Evolutionary conservation across 1,140 invertebrate species (phyloP).

Genomic region (Drosophila sproati): DNA sequence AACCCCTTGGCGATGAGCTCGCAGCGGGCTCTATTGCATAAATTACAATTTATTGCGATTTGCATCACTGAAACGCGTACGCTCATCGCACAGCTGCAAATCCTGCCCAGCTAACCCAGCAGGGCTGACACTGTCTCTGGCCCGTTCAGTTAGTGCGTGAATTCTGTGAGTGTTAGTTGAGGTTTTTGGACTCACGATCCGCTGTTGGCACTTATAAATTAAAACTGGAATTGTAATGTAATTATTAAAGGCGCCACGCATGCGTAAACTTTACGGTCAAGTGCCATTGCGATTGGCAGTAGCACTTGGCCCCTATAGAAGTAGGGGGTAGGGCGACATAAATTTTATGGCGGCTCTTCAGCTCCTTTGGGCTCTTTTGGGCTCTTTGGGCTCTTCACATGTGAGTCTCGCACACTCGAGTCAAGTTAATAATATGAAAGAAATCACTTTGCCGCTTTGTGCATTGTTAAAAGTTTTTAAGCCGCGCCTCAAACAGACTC

Average conservation of each 20-base stretch:
- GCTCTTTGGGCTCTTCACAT: conserved; percentile 54
- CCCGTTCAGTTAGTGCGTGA: conserved; percentile 70
- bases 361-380: conserved; percentile 2
- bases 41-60: conserved; percentile 83
- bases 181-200: conserved; percentile 1
- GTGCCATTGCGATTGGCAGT: conserved; percentile 36
- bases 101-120: conserved; percentile 23
- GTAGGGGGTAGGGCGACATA: neutral
- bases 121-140: neutral
- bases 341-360: conserved; percentile 26
- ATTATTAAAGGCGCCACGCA: conserved; percentile 44
- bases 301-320: conserved; percentile 5
- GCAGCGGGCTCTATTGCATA: conserved; percentile 63
- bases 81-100: conserved; percentile 52
- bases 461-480: conserved; percentile 84
- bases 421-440: conserved; percentile 83
- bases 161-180: conserved; percentile 53
- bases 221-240: conserved; percentile 32
- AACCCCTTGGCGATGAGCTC: conserved; percentile 47
- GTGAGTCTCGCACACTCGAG: conserved; percentile 43
- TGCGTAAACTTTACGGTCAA: conserved; percentile 55
- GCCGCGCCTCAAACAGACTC: conserved; percentile 76
- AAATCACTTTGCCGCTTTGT: conserved; percentile 83
- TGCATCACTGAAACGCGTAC: conserved; percentile 62
- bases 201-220: conserved; percentile 31